Evolutionary conservation across 2,797 vertebrate genomes (phyloP), one percentile per base, ranked within the genome.

Genomic region (Macropodus opercularis): DNA sequence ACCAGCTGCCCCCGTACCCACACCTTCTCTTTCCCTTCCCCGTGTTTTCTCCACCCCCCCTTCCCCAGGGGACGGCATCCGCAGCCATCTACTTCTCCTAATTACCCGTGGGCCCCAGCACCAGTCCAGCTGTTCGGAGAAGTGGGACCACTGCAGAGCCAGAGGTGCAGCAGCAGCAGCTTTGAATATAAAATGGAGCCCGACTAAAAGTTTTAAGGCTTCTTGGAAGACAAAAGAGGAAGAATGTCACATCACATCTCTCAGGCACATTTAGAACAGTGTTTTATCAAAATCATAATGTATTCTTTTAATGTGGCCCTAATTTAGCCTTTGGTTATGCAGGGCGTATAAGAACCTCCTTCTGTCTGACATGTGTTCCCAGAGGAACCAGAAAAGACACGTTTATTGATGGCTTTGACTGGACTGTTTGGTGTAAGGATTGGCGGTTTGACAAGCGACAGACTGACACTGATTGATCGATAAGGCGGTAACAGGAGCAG

Each of bases 101-200:
- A 92, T 92, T 92, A 92, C 89, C 86, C 90, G 75, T 19, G 80
- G 77, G 84, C 81, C 81, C 71, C 43, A 44, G 69, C 62, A 88
- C 73, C 69, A 64, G 83, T 91, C 89, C 92, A 92, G 91, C 89
- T 93, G 92, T 89, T 91, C 73, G 69, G 81, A 75, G 76, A 56
- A 72, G 74, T 68, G 85, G 86, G 76, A 86, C 70, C 63, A 50
- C 9, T 31, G 62, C 62, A 12, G 81, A 70, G 71, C 75, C 77
- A 53, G 73, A 86, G 83, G 85, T 77, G 72, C 69, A 57, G 55
- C 68, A 59, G 64, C 67, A 76, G 69, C 59, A 63, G 53, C 40
- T 68, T 34, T 51, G 63, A 35, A 32, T 44, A 41, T 55, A 69
- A 80, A 80, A 74, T 27, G 52, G 54, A 72, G 65, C 38, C 64